Base-by-base conservation (phyloP, 1,140 invertebrate genomes). In the Panagrolaimus sp. region DNA sequence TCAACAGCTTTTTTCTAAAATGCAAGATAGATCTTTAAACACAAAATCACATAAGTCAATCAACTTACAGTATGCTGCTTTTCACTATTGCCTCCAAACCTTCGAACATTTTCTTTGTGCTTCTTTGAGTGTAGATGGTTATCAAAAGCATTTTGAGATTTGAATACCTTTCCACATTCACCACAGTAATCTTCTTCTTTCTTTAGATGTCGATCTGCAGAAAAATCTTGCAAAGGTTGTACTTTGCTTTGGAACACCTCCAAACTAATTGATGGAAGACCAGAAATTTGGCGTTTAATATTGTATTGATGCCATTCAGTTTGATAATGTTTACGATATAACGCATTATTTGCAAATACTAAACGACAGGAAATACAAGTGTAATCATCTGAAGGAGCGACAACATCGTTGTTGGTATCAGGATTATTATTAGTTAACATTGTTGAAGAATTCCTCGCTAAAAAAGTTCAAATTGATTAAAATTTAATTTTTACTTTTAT, bases 111-210 rank as follows among this genome's bases (percentile, higher is more conserved):
- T 9, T 91, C 88, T 79, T 90, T 90, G 81, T 98, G 96, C 80
- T 94, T 95, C 80, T 94, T 96, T 24, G 93, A 96, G 71, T 91
- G 88, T 9, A 92, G 78, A 84, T 98, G 96, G 86, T 94, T 96
- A 15, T 90, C 88, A 83, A 89, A 92, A 0, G 94, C 89, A 83
- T 94, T 94, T 74, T 89, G 85, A 24, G 88, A 89, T 63, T 86
- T 88, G 82, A 97, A 97, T 67, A 88, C 87, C 83, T 98, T 98
- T 67, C 88, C 88, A 81, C 95, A 98, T 45, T 86, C 84, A 48
- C 89, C 88, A 84, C 95, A 98, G 72, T 88, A 87, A 0, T 85
- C 74, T 84, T 83, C 68, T 86, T 70, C 68, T 8, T 44, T 58
- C n/a, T 52, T 65, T 17, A 69, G 14, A 21, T 10, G 14, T 21